Percentiles rank a stretch among this genome's conserved stretches.
Conservation (phyloP, 2,888 invertebrate genomes). For the Drosophila antonietae region DNA sequence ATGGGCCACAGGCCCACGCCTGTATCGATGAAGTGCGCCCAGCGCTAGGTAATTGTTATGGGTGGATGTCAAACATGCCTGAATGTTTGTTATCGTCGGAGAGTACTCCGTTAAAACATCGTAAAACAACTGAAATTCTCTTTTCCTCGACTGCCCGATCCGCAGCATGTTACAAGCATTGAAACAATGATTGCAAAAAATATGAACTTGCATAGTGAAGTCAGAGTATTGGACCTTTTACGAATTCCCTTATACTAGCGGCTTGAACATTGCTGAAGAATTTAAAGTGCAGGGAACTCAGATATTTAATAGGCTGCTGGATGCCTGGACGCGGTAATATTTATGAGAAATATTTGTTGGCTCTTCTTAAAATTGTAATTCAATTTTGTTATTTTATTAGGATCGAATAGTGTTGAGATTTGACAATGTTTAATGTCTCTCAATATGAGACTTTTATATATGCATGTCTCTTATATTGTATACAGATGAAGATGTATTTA, state of each 20-base stretch:
- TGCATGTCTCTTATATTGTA: no score
- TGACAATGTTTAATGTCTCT: no score
- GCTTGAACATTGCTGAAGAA: neutral
- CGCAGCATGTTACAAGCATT: neutral
- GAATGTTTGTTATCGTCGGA: slow-evolving; percentile 32
- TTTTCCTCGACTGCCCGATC: neutral
- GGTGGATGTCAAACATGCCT: slow-evolving; percentile 34
- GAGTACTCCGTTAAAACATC: neutral
- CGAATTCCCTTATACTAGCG: neutral
- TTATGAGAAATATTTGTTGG: no score
- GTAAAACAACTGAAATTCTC: neutral
- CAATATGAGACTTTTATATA: no score
- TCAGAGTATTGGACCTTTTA: neutral
- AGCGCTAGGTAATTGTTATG: slow-evolving; percentile 48
- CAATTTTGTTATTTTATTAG: no score
- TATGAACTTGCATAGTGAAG: neutral
- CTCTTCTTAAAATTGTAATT: no score
- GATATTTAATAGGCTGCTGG: no score
- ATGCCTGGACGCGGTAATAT: no score
- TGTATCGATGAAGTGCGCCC: slow-evolving; percentile 33
- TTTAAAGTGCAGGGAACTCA: neutral
- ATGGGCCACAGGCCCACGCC: slow-evolving; percentile 10
- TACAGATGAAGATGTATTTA: no score
- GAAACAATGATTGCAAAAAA: neutral
- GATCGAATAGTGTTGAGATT: no score